phyloP scores from a whole-genome alignment of 2,888 invertebrate species.

The Pachliopta kotzebuea region DNA sequence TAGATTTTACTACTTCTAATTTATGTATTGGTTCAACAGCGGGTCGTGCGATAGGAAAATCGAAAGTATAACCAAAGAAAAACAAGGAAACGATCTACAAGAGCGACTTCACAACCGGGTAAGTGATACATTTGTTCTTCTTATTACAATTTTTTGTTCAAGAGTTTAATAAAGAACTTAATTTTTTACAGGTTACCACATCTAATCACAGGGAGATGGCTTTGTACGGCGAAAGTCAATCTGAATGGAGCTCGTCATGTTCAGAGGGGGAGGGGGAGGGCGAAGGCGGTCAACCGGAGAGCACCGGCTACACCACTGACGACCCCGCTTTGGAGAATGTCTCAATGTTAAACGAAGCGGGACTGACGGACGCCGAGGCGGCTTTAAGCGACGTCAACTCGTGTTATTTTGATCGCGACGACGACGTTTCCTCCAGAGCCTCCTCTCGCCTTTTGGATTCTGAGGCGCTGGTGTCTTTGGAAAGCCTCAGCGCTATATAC shows the following conservation, averaged over 20 bases:
- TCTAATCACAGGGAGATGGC: constrained; percentile 69
- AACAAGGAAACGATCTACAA: constrained; percentile 57
- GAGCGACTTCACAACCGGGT: constrained; percentile 70
- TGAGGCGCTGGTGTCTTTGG: constrained; percentile 87
- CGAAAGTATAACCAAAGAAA: constrained; percentile 54
- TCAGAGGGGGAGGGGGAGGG: constrained; percentile 79
- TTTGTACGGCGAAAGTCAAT: constrained; percentile 84
- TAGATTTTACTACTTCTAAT: not conserved
- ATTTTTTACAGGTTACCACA: constrained; percentile 52
- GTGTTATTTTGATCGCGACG: constrained; percentile 86
- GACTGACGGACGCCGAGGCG: constrained; percentile 92
- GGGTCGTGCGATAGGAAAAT: constrained; percentile 54
- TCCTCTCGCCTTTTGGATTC: constrained; percentile 90
- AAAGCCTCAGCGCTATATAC: constrained; percentile 91
- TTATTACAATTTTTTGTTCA: not conserved
- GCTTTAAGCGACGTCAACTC: constrained; percentile 93
- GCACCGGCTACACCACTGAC: constrained; percentile 93
- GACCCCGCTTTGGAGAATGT: constrained; percentile 92
- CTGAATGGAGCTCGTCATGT: constrained; percentile 87
- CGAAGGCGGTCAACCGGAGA: constrained; percentile 80
- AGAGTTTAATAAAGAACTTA: not conserved
- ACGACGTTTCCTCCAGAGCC: constrained; percentile 91
- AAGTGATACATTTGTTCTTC: constrained; percentile 31
- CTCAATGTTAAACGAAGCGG: constrained; percentile 91
- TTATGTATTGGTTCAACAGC: constrained; percentile 37